These are phyloP conservation scores for Imbricaverruca yamaguchii DNA, from an alignment of 2,888 invertebrate species.

Conservation along the genomic window DNA sequence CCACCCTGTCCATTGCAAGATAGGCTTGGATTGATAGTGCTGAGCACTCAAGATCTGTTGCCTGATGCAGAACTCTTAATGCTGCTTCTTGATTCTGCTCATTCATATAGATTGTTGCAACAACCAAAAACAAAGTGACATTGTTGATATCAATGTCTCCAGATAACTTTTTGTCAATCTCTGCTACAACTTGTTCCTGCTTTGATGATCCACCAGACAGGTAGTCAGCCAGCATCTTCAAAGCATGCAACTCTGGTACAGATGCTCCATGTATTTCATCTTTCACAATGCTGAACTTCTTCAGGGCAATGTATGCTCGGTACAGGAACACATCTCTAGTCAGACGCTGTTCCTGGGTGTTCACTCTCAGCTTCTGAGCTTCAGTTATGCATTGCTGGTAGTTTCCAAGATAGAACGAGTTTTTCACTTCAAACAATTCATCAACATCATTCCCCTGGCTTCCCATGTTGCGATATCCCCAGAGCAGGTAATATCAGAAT, in stretches of 20 bases:
- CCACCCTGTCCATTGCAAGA: slow-evolving; percentile 79
- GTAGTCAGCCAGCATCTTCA: slow-evolving; percentile 81
- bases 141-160: slow-evolving; percentile 46
- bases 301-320: slow-evolving; percentile 83
- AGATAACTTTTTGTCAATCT: slow-evolving; percentile 66
- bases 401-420: slow-evolving; percentile 92
- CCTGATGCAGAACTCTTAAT: slow-evolving; percentile 70
- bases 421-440: slow-evolving; percentile 91
- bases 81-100: slow-evolving; percentile 87
- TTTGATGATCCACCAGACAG: slow-evolving; percentile 65
- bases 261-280: slow-evolving; percentile 77
- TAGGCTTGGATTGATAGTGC: slow-evolving; percentile 78
- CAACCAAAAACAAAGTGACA: slow-evolving; percentile 61
- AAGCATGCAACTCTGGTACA: slow-evolving; percentile 66
- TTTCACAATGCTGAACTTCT: slow-evolving; percentile 78
- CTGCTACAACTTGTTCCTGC: slow-evolving; percentile 55
- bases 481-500: too few relatives aligned
- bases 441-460: slow-evolving; percentile 56
- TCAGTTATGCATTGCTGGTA: slow-evolving; percentile 93
- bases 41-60: slow-evolving; percentile 73
- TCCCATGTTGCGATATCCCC: not conserved
- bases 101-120: slow-evolving; percentile 81
- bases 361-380: slow-evolving; percentile 76
- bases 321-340: slow-evolving; percentile 79
- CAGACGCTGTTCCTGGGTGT: slow-evolving; percentile 57